A percentile compares a stretch with the other conserved stretches of the same genome.
Evolutionary conservation across 2,797 vertebrate species (phyloP).

Genomic region (Chaenodraco wilsoni): DNA sequence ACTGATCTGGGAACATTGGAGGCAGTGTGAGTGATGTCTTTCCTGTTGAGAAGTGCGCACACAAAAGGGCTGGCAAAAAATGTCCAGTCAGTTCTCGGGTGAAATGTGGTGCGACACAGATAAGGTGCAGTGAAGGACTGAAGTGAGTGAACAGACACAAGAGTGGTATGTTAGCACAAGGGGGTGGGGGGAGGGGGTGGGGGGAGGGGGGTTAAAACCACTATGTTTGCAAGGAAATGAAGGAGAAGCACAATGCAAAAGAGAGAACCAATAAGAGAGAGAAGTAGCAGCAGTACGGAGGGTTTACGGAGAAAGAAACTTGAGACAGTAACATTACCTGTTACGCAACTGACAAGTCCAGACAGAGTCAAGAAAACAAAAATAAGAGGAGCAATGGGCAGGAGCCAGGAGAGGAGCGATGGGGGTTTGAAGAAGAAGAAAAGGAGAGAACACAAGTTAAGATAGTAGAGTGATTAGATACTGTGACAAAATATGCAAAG

Average conservation of each 20-base stretch:
- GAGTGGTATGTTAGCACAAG: constrained; percentile 28
- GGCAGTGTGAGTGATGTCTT: constrained; percentile 2
- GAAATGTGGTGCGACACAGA: constrained; percentile 55
- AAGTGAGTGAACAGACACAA: constrained; percentile 44
- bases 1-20: constrained; percentile 18
- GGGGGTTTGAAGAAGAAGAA: constrained; percentile 55
- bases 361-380: constrained; percentile 78
- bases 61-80: constrained; percentile 8
- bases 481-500: constrained; percentile 53
- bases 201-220: neutral
- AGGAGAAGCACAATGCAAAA: constrained; percentile 26
- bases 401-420: constrained; percentile 68
- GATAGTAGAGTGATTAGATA: constrained; percentile 64
- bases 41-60: constrained; percentile 20
- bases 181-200: neutral
- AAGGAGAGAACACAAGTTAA: constrained; percentile 74
- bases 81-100: constrained; percentile 13
- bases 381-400: constrained; percentile 64
- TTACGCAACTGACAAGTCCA: constrained; percentile 87
- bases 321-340: constrained; percentile 82
- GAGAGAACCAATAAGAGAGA: constrained; percentile 21
- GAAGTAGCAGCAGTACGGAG: constrained; percentile 45
- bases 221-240: neutral
- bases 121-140: constrained; percentile 49
- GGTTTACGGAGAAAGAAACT: constrained; percentile 56